Evolutionary conservation across 2,888 invertebrate genomes (phyloP).

Genomic region (Apamea sordens): DNA sequence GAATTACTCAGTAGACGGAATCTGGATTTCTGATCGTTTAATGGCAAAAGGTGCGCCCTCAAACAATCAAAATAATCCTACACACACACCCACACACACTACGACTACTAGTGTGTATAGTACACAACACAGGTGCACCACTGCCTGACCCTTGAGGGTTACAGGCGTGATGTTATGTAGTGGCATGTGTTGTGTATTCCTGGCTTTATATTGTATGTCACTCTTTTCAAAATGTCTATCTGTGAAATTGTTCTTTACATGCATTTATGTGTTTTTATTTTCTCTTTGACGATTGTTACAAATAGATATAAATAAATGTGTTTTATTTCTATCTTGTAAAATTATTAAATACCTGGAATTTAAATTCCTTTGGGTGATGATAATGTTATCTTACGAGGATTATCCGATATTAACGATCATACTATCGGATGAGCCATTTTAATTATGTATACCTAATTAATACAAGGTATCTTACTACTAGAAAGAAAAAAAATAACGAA

Average conservation of each 20-base stretch:
- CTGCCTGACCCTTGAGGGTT: not conserved
- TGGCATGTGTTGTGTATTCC: not conserved
- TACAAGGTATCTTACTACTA: not conserved
- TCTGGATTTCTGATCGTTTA: no score
- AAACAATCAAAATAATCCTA: no score
- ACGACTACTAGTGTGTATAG: no score
- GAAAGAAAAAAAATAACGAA: no score
- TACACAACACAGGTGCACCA: no score
- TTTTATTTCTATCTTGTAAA: not conserved
- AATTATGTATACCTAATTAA: not conserved
- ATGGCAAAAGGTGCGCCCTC: no score
- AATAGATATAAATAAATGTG: not conserved
- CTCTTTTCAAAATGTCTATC: not conserved
- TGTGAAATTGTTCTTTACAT: not conserved
- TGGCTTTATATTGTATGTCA: not conserved
- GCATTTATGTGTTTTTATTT: not conserved
- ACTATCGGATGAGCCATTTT: not conserved
- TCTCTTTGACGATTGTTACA: not conserved
- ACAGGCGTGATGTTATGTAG: not conserved
- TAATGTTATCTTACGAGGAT: not conserved
- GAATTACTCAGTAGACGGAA: no score
- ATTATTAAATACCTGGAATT: slow-evolving; percentile 8
- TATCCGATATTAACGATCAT: not conserved
- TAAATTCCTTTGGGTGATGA: slow-evolving; percentile 7
- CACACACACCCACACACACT: no score